Percentiles rank a stretch among this genome's conserved stretches.
Conservation (phyloP, 2,888 invertebrate genomes). For the Tridacna crocea region DNA sequence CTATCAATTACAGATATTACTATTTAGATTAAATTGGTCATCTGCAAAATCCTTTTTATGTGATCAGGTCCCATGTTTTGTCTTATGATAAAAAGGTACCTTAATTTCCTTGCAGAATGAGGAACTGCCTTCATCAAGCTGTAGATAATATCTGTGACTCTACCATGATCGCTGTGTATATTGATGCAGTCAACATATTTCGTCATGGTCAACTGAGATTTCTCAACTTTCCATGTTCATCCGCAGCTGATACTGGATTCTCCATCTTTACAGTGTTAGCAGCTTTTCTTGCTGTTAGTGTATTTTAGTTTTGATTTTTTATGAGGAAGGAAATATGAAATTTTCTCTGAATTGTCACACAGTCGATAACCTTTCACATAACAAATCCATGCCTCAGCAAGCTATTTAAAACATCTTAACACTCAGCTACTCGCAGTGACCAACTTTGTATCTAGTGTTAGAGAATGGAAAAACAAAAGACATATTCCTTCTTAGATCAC, state of each 20-base stretch:
- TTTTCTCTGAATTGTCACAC: too few species aligned
- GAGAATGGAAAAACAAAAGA: too few species aligned
- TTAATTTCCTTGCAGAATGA: constrained; percentile 31
- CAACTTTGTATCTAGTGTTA: too few species aligned
- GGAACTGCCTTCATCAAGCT: constrained; percentile 29
- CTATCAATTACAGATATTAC: too few species aligned
- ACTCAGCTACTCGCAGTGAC: too few species aligned
- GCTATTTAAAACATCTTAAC: neutral
- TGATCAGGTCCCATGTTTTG: neutral
- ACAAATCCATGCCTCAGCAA: too few species aligned
- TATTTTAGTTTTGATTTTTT: too few species aligned
- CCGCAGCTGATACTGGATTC: constrained; percentile 27
- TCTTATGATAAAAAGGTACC: too few species aligned
- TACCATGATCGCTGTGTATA: constrained; percentile 25
- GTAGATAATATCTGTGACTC: constrained; percentile 31
- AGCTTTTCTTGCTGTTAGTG: constrained; percentile 15
- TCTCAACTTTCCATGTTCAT: constrained; percentile 38
- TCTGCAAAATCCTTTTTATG: neutral
- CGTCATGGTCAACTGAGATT: constrained; percentile 18
- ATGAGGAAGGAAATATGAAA: too few species aligned
- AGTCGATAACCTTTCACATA: too few species aligned
- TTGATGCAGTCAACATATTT: constrained; percentile 46
- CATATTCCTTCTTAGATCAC: too few species aligned
- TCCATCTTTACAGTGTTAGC: constrained; percentile 24
- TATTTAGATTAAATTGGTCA: neutral